phyloP scores from a whole-genome alignment of 2,113 vertebrate genomes.

The Puffinus mauretanicus region DNA sequence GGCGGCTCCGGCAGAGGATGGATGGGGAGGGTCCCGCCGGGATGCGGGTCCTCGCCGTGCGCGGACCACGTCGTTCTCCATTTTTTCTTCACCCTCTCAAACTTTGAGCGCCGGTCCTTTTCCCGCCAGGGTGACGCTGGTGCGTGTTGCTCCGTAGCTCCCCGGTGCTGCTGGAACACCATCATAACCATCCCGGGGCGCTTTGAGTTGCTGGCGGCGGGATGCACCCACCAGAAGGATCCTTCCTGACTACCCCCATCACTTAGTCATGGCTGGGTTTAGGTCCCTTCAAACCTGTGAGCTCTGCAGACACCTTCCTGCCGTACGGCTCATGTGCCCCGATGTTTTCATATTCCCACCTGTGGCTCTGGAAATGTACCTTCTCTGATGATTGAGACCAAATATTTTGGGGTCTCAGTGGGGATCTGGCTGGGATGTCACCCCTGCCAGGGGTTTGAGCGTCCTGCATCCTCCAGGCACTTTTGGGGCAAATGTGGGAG shows the following conservation, averaged over 20 bases:
- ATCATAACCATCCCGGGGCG: fast-evolving
- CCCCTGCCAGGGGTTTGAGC: not conserved
- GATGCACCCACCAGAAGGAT: not conserved
- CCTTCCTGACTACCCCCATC: not conserved
- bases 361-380: not conserved
- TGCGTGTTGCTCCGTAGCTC: fast-evolving
- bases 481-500: not conserved
- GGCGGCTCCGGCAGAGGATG: not conserved
- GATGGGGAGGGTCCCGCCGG: not conserved
- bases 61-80: fast-evolving
- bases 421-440: not conserved
- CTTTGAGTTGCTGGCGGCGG: fast-evolving
- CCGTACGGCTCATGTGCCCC: fast-evolving
- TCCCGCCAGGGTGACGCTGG: not conserved
- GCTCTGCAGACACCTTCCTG: not conserved
- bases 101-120: too few relatives aligned
- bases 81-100: not conserved
- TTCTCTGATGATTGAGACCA: not conserved
- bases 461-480: not conserved
- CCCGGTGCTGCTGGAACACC: not conserved
- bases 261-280: not conserved
- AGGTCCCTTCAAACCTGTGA: not conserved
- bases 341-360: fast-evolving
- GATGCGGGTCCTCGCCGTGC: fast-evolving
- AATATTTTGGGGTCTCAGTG: fast-evolving